Evolutionary conservation across 2,797 vertebrate genomes (phyloP), one percentile per base, ranked within the genome.

Genomic region (Monodelphis domestica): DNA sequence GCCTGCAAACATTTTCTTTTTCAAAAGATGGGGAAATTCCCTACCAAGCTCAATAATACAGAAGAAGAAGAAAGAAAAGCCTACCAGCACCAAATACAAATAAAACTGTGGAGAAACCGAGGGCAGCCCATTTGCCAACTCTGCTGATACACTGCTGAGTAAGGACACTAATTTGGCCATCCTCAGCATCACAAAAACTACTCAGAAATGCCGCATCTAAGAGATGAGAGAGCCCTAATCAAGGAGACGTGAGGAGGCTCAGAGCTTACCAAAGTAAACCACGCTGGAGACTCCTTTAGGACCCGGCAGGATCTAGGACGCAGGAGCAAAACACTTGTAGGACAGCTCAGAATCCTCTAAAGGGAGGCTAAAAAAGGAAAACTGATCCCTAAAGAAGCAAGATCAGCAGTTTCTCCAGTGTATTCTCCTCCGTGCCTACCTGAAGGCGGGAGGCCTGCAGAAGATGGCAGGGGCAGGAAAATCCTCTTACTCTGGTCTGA

Each of bases 321-420:
- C 84, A 28, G n/a, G 91, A 92, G 56, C 54, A 93, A 91, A 21
- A 92, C 87, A 89, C 53, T 54, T 89, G 91, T 0, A 92, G 88
- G 89, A 89, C 89, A 91, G 91, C 52, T 50, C 88, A 89, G 56
- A 57, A 93, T 45, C 45, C 87, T 33, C 55, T 50, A 55, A 50
- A 93, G 92, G 88, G 53, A 10, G 29, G 50, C 29, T 30, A 1
- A 53, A 51, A 87, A 29, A 52, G 2, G 26, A 84, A 90, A 95
- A 95, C 95, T 92, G 91, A 97, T 94, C 91, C 93, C 84, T 59
- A 94, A 87, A 95, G 95, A 84, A 96, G 96, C 95, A 91, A 93
- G 95, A 94, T 97, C 97, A 97, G 96, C 96, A 94, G 55, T 96
- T 97, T 93, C 38, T 78, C 95, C 94, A 94, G 90, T 89, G 89